These are phyloP conservation scores for Apoda limacodes DNA, from an alignment of 2,888 invertebrate genomes.

Conservation along the genomic window DNA sequence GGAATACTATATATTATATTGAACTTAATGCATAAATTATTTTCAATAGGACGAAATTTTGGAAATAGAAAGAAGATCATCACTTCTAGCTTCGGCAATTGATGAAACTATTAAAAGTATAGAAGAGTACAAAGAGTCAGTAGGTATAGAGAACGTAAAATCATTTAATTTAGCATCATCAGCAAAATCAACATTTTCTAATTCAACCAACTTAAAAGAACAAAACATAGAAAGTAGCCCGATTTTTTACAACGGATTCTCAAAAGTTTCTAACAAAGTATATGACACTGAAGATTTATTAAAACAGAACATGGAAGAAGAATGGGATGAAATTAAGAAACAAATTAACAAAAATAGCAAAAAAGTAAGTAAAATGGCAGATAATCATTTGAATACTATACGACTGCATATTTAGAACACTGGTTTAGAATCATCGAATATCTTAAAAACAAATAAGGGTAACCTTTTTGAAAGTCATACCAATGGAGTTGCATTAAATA, in stretches of 20 bases:
- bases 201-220: slow-evolving; percentile 8
- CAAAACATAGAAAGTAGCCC: background rate
- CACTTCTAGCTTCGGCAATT: slow-evolving; percentile 52
- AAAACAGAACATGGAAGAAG: slow-evolving; percentile 16
- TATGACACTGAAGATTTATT: slow-evolving; percentile 15
- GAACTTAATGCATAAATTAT: slow-evolving; percentile 10
- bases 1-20: slow-evolving; percentile 9
- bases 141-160: slow-evolving; percentile 32
- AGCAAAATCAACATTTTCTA: slow-evolving; percentile 14
- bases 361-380: too few relatives aligned
- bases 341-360: slow-evolving; percentile 16
- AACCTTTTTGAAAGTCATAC: too few relatives aligned
- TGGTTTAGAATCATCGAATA: too few relatives aligned
- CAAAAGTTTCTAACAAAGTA: slow-evolving; percentile 19
- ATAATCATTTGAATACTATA: too few relatives aligned
- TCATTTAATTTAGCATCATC: slow-evolving; percentile 9
- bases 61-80: slow-evolving; percentile 51
- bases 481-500: too few relatives aligned
- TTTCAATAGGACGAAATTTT: slow-evolving; percentile 46
- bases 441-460: too few relatives aligned
- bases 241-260: slow-evolving; percentile 19
- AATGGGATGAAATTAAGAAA: slow-evolving; percentile 21
- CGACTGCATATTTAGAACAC: too few relatives aligned
- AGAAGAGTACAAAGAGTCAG: slow-evolving; percentile 57
- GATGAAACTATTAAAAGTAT: slow-evolving; percentile 55